Base-by-base conservation (phyloP, 2,888 invertebrate genomes). In the Priocnemis perturbator region DNA sequence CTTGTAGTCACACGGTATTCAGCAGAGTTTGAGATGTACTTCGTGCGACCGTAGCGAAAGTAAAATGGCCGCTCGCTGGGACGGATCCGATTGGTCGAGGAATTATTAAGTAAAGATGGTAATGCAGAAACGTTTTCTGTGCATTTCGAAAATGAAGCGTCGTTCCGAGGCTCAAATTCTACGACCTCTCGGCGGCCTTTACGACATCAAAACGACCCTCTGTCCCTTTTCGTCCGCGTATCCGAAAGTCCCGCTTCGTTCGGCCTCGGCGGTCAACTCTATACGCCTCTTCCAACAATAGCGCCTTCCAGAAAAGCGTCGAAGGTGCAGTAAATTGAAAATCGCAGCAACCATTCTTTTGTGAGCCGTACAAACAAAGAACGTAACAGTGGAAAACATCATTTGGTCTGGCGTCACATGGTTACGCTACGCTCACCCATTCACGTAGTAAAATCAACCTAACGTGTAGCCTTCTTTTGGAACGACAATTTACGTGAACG, bases 41-140 rank as follows among this genome's bases (percentile, higher is more conserved):
- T 79, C 87, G 83, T 77, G 79, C 76, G 79, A 84, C 87, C 86
- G 87, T 87, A 87, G 86, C 78, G 83, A 85, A 85, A 86, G 82
- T 83, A 83, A 86, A 76, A 86, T 85, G 85, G 84, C 78, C 67
- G 79, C 64, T 62, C 50, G 59, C 70, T 53, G 60, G 67, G 69
- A 66, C 44, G 55, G 64, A 76, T 71, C 61, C 17, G 69, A 76
- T 78, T 73, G 76, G 72, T 23, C 47, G 37, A 57, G 48, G 64
- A 73, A 64, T 68, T 67, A 69, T 65, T 20, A 50, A 70, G 63
- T 64, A 72, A 77, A 76, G 64, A 74, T 77, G 77, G 77, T 74
- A 72, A 70, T 74, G 45, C 66, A 73, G 37, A 37, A 37, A 65
- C 64, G 50, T 50, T 50, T 50, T 50, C 19, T n/a, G 50, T 50